Base-by-base conservation (phyloP, 2,888 invertebrate species). In the Agrochola lychnidis region DNA sequence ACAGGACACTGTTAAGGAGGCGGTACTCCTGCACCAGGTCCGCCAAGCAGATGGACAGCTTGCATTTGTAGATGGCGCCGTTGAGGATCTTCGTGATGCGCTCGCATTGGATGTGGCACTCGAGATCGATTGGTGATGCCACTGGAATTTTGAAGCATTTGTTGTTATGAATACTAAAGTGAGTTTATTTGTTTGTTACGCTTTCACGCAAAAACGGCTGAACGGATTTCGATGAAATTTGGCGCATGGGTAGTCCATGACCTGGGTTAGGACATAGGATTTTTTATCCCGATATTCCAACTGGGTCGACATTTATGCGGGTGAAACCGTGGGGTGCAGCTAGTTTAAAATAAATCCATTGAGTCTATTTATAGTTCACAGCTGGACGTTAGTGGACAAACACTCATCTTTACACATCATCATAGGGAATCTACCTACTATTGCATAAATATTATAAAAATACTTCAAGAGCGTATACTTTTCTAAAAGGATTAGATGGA, bases 71-170 rank as follows among this genome's bases (percentile, higher is more conserved):
- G 6, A 97, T 92, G 0, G 96, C 92, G 75, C 96, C 97, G 75
- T 97, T 94, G 12, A 97, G 86, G 71, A 97, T 96, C 85, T 96
- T 96, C 0, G 96, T 94, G 67, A 97, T 96, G 48, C 97, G 94
- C 77, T 97, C 97, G 4, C 96, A 94, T 91, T 97, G 97, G 72
- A 97, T 97, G 79, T 94, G 92, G 77, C 95, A 95, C 87, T 97
- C 96, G 84, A 97, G 86, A 82, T 97, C 97, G 81, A 97, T 94
- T n/a, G 95, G 95, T 0, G 94, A 94, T 0, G 94, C 91, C 48
- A 89, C 96, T 95, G 84, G 10, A 82, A 19, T 30, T 25, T n/a
- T 16, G 4, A 25, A 57, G n/a, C 16, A 5, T n/a, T 68, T 22
- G 4, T 40, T n/a, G 0, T 53, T 36, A 36, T 36, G 4, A 30